Evolutionary conservation across 2,888 invertebrate genomes (phyloP), one percentile per base, ranked within the genome.

Genomic region (Piscicola geometra): DNA sequence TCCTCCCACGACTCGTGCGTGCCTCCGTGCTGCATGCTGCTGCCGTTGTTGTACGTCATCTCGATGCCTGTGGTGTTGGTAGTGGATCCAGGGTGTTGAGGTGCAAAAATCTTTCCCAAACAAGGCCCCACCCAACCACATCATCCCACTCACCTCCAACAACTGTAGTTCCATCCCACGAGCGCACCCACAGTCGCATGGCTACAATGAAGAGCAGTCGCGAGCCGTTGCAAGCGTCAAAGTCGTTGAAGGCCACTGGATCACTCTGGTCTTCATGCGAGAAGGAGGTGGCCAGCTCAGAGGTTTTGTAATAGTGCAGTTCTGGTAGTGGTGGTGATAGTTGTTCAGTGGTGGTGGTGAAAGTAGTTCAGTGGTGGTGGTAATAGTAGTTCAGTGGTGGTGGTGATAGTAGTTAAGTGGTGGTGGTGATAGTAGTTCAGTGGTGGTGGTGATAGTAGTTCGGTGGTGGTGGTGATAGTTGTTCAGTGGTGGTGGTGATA

Each of bases 1-100:
- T 25, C 3, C n/a, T 15, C n/a, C 60, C 60, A 56, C 41, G 9
- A 5, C 32, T 67, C 67, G 2, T 69, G 25, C 36, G n/a, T 36
- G 35, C 47, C 69, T 36, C 69, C 69, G 33, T 69, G 69, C 36
- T 25, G 21, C 0, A 69, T 33, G 18, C n/a, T 30, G 36, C 47
- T 69, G 21, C 69, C 69, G 33, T 35, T 69, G 69, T 69, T 69
- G 69, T 69, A 69, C 15, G 33, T 33, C 35, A 69, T 25, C 21
- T 69, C 69, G 15, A 69, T n/a, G 18, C 41, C 69, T 69, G 69
- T n/a, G 2, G 47, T 21, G 60, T 56, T 5, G 60, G 25, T 18
- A 56, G 21, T 25, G 25, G 60, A 18, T 56, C 21, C n/a, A n/a
- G 25, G 25, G 60, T 25, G 25, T 3, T 56, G n/a, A 41, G 9